Conservation (phyloP, 2,888 invertebrate species). For the Andricus quercusramuli region DNA sequence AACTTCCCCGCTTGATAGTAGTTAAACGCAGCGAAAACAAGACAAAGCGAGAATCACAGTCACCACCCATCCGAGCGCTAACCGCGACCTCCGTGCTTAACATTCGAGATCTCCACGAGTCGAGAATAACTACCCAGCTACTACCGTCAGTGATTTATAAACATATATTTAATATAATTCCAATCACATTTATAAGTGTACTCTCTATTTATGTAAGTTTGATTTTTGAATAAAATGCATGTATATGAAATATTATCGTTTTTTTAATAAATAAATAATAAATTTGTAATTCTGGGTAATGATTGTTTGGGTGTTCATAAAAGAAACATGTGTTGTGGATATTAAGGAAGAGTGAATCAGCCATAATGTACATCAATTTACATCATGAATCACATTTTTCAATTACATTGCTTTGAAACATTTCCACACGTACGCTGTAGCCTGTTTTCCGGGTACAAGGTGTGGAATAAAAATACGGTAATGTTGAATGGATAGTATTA, state of each 20-base stretch:
- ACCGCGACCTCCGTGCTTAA: no score
- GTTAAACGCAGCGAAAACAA: no score
- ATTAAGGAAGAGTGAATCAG: not conserved
- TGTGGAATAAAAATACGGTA: constrained; percentile 15
- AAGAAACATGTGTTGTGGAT: not conserved
- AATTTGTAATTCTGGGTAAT: not conserved
- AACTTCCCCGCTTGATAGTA: no score
- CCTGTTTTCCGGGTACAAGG: constrained; percentile 28
- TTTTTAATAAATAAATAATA: not conserved
- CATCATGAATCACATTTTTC: constrained; percentile 14
- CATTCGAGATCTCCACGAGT: no score
- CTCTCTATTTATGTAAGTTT: not conserved
- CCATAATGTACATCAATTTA: not conserved
- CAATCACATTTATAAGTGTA: not conserved
- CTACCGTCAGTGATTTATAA: no score
- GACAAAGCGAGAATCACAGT: no score
- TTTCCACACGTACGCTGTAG: constrained; percentile 6
- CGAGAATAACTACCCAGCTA: no score
- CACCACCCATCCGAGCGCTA: no score
- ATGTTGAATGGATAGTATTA: constrained; percentile 22
- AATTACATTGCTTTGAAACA: not conserved
- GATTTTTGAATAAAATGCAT: not conserved
- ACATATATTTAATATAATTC: not conserved
- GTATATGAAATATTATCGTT: not conserved
- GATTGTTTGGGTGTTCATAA: not conserved